Base-by-base conservation (phyloP, 92 coral and sea anemone genomes). In the Zoanthus solanderi region DNA sequence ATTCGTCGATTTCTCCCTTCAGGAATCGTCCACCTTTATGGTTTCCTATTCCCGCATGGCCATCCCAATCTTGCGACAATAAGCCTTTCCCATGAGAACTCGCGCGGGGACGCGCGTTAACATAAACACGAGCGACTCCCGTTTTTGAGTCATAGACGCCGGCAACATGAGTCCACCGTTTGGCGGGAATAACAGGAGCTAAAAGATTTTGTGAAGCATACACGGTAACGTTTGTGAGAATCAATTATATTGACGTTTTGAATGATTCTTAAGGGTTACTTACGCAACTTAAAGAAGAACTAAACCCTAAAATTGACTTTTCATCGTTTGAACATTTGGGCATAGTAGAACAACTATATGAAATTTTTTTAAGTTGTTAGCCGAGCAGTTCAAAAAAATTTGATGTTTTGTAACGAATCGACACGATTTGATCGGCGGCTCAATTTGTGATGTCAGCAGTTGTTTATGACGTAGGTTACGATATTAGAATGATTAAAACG, bases 1-100 rank as follows among this genome's bases (percentile, higher is more conserved):
- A 95, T 77, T 95, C 98, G 83, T 95, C 98, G 48, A 95, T 82
- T 67, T 90, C 73, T 32, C 98, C 98, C 57, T 95, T 90, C 67
- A 95, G 96, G 84, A 91, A 95, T 65, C 94, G 84, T 44, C 78
- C 66, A 66, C 85, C 92, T 68, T 95, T 93, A 88, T 91, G 96
- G n/a, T 78, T 87, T 6, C 98, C 98, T 23, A 95, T 93, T 75
- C 96, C 95, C 53, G 93, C 98, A 71, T 95, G 98, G 61, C 90
- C 92, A 42, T 90, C 94, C 98, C 98, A 95, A 88, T 95, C 96
- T 74, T 93, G 96, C 9, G 98, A 95, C 83, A 95, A 84, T 48
- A 92, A 88, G 85, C 98, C 98, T 71, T 90, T 95, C 83, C 98
- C 98, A 23, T 90, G 94, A 60, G 92, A 86, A 92, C 92, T 92